Evolutionary conservation across 2,113 vertebrate species (phyloP).

Genomic region (Morone chrysops): DNA sequence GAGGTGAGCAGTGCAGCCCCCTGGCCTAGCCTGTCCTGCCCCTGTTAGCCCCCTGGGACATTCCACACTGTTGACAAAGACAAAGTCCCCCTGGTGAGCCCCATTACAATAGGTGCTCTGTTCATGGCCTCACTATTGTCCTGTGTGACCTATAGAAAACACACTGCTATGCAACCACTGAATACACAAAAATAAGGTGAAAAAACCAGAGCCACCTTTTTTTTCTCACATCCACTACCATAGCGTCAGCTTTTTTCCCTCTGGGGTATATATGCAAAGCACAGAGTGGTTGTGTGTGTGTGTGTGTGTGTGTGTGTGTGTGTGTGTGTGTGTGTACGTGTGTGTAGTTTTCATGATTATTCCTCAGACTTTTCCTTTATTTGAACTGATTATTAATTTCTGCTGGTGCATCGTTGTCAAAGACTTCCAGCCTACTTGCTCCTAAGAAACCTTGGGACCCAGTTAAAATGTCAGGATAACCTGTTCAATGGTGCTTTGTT

Average conservation of each 20-base stretch:
- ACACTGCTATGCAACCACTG: slow-evolving; percentile 72
- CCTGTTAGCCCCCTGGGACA: slow-evolving; percentile 84
- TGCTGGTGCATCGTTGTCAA: not conserved
- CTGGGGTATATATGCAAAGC: slow-evolving; percentile 52
- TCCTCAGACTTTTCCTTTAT: not conserved
- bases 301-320: slow-evolving; percentile 12
- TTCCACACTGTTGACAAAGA: slow-evolving; percentile 89
- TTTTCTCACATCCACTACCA: slow-evolving; percentile 38
- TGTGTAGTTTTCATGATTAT: not conserved
- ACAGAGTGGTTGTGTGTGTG: not conserved
- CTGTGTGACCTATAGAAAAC: slow-evolving; percentile 86
- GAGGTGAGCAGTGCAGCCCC: slow-evolving; percentile 52
- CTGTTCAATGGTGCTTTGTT: not conserved
- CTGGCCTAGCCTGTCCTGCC: slow-evolving; percentile 47
- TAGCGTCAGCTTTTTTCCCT: slow-evolving; percentile 78
- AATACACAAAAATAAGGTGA: slow-evolving; percentile 80
- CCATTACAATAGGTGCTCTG: slow-evolving; percentile 88
- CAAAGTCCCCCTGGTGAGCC: slow-evolving; percentile 86
- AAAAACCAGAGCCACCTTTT: slow-evolving; percentile 80
- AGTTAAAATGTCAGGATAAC: not conserved
- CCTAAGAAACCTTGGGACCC: not conserved
- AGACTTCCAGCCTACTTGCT: not conserved
- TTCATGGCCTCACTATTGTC: slow-evolving; percentile 86
- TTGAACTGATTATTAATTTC: not conserved
- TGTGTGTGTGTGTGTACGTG: slow-evolving; percentile 9